A percentile compares a stretch with the other conserved stretches of the same genome.
These are phyloP conservation scores for Coreius guichenoti DNA, from an alignment of 2,797 vertebrate species.

Conservation along the genomic window DNA sequence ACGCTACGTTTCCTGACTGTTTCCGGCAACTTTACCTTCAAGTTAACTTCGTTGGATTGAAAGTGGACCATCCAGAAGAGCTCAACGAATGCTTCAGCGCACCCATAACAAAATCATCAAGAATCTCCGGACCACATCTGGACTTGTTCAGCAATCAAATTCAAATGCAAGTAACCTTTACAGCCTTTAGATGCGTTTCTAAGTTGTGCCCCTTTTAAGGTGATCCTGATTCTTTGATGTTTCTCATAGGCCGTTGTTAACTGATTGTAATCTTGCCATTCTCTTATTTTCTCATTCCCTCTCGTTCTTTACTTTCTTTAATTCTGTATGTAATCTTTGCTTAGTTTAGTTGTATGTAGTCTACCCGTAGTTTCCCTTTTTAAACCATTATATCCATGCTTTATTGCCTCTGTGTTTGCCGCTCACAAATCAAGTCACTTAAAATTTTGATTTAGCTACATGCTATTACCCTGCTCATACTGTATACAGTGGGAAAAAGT, in stretches of 20 bases:
- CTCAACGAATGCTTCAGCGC: no score
- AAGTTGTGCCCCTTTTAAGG: no score
- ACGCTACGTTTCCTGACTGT: no score
- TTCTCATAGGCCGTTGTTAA: neutral
- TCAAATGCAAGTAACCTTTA: neutral
- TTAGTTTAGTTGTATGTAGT: neutral
- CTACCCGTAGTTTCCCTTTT: neutral
- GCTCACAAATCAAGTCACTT: no score
- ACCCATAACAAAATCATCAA: neutral
- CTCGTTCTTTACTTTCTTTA: neutral
- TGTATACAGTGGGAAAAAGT: no score
- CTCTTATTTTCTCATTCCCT: neutral
- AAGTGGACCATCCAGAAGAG: no score
- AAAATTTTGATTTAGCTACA: no score
- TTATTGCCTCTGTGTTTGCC: no score
- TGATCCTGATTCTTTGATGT: neutral
- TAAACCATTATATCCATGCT: neutral
- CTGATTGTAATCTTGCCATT: neutral
- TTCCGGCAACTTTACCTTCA: no score
- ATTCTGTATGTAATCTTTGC: neutral
- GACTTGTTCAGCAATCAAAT: neutral
- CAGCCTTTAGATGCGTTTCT: neutral
- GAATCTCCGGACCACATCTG: neutral
- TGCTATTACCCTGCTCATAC: no score
- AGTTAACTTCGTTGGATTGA: no score